phyloP scores from a whole-genome alignment of 1,140 invertebrate species.

The Lepidurus apus region DNA sequence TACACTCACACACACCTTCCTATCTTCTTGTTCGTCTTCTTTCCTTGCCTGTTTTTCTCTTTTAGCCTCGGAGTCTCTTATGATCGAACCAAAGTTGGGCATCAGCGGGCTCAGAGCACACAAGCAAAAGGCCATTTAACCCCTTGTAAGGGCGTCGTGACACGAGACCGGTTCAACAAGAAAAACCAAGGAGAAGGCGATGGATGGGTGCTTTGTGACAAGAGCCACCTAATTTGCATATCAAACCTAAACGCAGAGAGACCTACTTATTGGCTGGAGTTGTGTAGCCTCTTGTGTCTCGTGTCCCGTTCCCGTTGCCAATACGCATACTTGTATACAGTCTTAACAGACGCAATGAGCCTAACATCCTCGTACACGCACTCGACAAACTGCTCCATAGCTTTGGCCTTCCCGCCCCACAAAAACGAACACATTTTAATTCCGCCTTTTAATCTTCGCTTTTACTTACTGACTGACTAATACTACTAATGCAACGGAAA shows the following conservation, averaged over 20 bases:
- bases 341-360: too few species aligned
- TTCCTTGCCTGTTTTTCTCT: neutral
- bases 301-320: neutral
- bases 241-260: neutral
- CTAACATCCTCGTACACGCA: neutral
- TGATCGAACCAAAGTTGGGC: conserved; percentile 17
- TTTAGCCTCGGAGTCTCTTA: neutral
- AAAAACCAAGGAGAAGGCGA: conserved; percentile 9
- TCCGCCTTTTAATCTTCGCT: too few species aligned
- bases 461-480: too few species aligned
- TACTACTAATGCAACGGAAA: neutral
- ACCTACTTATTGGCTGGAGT: neutral
- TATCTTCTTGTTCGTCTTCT: neutral
- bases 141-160: conserved; percentile 20
- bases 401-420: neutral
- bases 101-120: conserved; percentile 4
- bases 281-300: neutral
- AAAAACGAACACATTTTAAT: neutral
- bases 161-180: conserved; percentile 20
- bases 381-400: neutral
- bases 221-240: conserved; percentile 19
- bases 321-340: too few species aligned
- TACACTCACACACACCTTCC: neutral
- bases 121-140: conserved; percentile 15
- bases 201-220: conserved; percentile 18